These are phyloP conservation scores for Apamea monoglypha DNA, from an alignment of 2,888 invertebrate genomes.

Conservation along the genomic window DNA sequence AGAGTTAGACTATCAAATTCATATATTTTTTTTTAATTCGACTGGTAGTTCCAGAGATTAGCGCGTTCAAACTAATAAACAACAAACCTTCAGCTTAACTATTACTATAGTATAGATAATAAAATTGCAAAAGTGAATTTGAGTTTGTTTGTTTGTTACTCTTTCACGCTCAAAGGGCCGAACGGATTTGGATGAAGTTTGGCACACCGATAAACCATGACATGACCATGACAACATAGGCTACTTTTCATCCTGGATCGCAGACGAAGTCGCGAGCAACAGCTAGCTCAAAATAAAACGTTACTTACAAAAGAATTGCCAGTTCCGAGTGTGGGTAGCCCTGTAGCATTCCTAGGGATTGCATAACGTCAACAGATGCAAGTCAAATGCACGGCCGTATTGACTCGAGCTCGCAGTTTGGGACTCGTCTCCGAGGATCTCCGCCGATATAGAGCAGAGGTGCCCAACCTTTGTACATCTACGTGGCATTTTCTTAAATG, in stretches of 20 bases:
- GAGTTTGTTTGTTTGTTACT: background rate
- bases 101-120: background rate
- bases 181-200: background rate
- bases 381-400: conserved; percentile 66
- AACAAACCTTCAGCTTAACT: background rate
- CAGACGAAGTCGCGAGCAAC: background rate
- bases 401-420: conserved; percentile 41
- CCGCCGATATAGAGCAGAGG: conserved; percentile 18
- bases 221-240: background rate
- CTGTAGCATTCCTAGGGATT: conserved; percentile 32
- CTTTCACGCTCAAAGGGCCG: background rate
- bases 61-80: no score
- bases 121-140: background rate
- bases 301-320: background rate
- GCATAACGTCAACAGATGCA: conserved; percentile 68
- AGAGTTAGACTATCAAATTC: background rate
- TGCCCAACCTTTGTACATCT: background rate
- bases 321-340: background rate
- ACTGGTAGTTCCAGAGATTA: no score
- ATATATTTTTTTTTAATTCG: background rate
- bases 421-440: conserved; percentile 23
- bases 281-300: background rate
- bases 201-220: background rate
- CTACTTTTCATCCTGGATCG: background rate
- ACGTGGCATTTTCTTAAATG: background rate